These are phyloP conservation scores for Bombus terrestris DNA, from an alignment of 1,140 invertebrate species.

Conservation along the genomic window DNA sequence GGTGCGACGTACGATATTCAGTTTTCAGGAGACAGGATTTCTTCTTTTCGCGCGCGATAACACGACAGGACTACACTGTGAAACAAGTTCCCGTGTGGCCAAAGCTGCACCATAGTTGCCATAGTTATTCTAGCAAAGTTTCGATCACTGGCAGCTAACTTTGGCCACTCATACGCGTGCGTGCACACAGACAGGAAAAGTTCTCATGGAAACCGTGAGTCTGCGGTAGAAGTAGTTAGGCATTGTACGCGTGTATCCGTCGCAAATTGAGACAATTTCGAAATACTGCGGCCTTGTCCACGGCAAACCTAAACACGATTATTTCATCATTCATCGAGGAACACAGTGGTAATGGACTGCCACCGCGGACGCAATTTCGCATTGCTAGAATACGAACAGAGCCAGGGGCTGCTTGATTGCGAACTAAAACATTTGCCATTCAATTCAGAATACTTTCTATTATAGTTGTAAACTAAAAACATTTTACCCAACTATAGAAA, in stretches of 20 bases:
- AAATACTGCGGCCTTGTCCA: conserved; percentile 26
- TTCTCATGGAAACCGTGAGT: not conserved
- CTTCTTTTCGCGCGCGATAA: conserved; percentile 1
- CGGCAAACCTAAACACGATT: conserved; percentile 42
- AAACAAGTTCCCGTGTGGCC: conserved; percentile 22
- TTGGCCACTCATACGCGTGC: conserved; percentile 6
- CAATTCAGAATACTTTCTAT: not conserved
- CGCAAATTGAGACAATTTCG: conserved; percentile 56
- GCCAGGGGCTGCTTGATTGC: too few species aligned
- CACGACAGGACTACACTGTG: not conserved
- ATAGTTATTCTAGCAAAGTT: conserved; percentile 52
- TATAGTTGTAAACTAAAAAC: not conserved
- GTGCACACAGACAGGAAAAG: conserved; percentile 29
- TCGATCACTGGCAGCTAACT: conserved; percentile 50
- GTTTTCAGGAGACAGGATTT: not conserved
- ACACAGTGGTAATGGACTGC: not conserved
- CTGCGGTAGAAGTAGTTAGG: conserved; percentile 34
- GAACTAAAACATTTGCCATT: too few species aligned
- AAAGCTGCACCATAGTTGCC: conserved; percentile 30
- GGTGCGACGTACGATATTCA: not conserved
- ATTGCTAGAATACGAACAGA: too few species aligned
- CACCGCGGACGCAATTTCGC: too few species aligned
- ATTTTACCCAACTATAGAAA: not conserved
- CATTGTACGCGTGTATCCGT: conserved; percentile 22
- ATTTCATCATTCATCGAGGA: conserved; percentile 30